phyloP scores from a whole-genome alignment of 1,140 invertebrate genomes.

The Elysia chlorotica region DNA sequence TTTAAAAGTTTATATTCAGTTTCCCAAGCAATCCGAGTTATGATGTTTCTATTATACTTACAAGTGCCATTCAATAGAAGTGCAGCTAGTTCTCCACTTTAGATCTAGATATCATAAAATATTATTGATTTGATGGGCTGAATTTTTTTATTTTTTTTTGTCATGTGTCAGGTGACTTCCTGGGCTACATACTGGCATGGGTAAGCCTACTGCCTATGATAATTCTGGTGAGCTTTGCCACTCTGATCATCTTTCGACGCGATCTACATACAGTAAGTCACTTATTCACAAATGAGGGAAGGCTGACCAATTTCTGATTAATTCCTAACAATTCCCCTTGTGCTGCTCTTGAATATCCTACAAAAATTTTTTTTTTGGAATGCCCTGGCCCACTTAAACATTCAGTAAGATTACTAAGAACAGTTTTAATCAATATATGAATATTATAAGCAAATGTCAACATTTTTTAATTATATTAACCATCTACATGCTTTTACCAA shows the following conservation, averaged over 20 bases:
- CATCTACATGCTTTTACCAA: no score
- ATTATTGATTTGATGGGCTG: no score
- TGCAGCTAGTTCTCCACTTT: no score
- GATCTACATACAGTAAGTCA: slow-evolving; percentile 87
- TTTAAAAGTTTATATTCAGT: no score
- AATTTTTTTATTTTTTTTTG: no score
- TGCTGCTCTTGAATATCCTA: background rate
- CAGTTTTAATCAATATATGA: background rate
- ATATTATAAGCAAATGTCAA: background rate
- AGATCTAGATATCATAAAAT: no score
- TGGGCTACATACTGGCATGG: slow-evolving; percentile 81
- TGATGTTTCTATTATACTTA: no score
- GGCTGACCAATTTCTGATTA: background rate
- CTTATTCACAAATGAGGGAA: background rate
- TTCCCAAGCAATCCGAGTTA: no score
- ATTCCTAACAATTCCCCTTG: background rate
- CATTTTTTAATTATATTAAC: no score
- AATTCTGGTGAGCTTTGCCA: slow-evolving; percentile 79
- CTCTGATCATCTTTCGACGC: slow-evolving; percentile 84
- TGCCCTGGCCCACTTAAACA: no score
- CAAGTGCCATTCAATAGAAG: no score
- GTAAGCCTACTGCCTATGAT: slow-evolving; percentile 83
- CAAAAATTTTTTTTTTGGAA: no score
- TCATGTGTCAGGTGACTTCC: slow-evolving; percentile 77
- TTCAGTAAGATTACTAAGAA: background rate